Evolutionary conservation across 2,797 vertebrate genomes (phyloP).

Genomic region (Epinephelus malabaricus): DNA sequence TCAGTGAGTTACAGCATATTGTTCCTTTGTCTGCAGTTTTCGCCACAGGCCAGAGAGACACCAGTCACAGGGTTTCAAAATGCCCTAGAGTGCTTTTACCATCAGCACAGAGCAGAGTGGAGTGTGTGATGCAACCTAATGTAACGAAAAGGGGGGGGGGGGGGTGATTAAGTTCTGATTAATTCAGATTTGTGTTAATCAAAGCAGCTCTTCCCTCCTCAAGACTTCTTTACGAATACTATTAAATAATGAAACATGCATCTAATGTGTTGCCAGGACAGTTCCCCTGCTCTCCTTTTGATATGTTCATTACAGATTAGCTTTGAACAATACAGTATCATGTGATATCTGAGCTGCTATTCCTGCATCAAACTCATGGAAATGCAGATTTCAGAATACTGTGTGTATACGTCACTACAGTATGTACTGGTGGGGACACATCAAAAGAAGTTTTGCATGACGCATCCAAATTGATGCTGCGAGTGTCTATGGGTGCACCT

Average conservation of each 20-base stretch:
- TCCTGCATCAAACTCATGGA: not conserved
- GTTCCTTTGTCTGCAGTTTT: slow-evolving; percentile 55
- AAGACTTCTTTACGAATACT: slow-evolving; percentile 68
- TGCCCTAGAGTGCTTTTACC: slow-evolving; percentile 54
- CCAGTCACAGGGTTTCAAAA: slow-evolving; percentile 59
- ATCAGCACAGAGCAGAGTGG: slow-evolving; percentile 30
- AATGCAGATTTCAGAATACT: slow-evolving; percentile 3
- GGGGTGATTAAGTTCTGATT: slow-evolving; percentile 76
- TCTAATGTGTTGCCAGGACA: slow-evolving; percentile 66
- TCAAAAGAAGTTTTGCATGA: slow-evolving; percentile 34
- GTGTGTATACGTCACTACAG: not conserved
- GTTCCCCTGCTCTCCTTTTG: slow-evolving; percentile 56
- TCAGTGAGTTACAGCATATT: slow-evolving; percentile 49
- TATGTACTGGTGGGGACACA: not conserved
- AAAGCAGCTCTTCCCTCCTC: slow-evolving; percentile 66
- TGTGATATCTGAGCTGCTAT: not conserved
- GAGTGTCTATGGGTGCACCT: slow-evolving; percentile 22
- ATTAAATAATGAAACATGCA: slow-evolving; percentile 76
- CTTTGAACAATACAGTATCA: not conserved
- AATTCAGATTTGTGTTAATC: slow-evolving; percentile 80
- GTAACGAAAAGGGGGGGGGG: slow-evolving; percentile 60
- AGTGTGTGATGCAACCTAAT: slow-evolving; percentile 77
- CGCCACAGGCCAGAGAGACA: slow-evolving; percentile 59
- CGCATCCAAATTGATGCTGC: not conserved
- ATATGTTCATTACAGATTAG: slow-evolving; percentile 51